Base-by-base conservation (phyloP, 2,888 invertebrate species). In the Drosophila helvetica region DNA sequence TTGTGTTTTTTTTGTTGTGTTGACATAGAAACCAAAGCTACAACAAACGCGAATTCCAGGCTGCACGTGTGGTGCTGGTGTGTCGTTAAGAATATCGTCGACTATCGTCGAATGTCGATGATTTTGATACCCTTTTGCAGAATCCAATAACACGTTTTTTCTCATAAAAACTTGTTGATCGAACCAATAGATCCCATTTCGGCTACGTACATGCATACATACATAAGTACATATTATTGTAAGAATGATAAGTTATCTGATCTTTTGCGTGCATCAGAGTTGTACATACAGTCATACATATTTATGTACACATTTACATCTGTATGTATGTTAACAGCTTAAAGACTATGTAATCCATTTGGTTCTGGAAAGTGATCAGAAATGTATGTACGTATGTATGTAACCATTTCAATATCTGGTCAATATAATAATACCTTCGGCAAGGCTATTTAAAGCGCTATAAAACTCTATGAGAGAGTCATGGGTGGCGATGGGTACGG, bases 1-100 rank as follows among this genome's bases (percentile, higher is more conserved):
- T 86, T 86, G 88, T 76, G 45, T 82, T 86, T 80, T 76, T 82
- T 86, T 80, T 76, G 38, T 59, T 73, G 70, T 79, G 88, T 86
- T 86, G 88, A 86, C 83, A 84, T 84, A 82, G 88, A 88, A 84
- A 88, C 87, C 76, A 74, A 67, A 56, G 74, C 52, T 54, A 71
- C 73, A 86, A 81, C 68, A 83, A 61, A 66, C 48, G 75, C 43
- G 1, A 60, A 54, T 33, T 38, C 59, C n/a, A 51, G 18, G 42
- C n/a, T 46, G 60, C 74, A 65, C 61, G 60, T 67, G 27, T 27
- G 27, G 27, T 27, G 27, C 7, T 25, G 25, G 25, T 7, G 15
- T 38, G 15, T 38, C 38, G 38, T 38, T 22, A 22, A 38, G 6
- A 38, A 42, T 30, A 17, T 22, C 22, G 22, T 22, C 22, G 38